Evolutionary conservation across 2,113 vertebrate species (phyloP).

Genomic region (Camelus bactrianus): DNA sequence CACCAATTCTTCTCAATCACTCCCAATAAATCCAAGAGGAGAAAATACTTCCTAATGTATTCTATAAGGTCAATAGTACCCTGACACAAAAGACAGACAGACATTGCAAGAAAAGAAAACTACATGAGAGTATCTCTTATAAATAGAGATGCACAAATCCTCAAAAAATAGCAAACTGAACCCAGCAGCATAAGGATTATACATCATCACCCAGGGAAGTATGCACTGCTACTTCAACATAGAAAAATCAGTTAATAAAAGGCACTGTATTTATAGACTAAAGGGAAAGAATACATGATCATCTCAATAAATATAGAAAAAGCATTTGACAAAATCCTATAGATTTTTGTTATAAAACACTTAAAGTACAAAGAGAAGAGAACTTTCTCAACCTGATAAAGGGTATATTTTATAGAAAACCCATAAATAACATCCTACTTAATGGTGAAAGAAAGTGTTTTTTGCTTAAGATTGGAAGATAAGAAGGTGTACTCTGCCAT

Average conservation of each 20-base stretch:
- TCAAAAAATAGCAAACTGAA: neutral
- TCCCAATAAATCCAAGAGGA: neutral
- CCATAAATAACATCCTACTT: too few relatives aligned
- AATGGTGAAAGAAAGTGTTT: neutral
- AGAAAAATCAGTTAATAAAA: neutral
- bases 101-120: neutral
- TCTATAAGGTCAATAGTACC: neutral
- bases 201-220: neutral
- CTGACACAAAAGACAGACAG: neutral
- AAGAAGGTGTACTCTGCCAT: neutral
- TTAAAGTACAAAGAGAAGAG: neutral
- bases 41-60: neutral
- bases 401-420: neutral
- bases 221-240: neutral
- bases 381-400: neutral
- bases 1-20: neutral
- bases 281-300: neutral
- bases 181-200: neutral
- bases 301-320: neutral
- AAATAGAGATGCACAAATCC: neutral
- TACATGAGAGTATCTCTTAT: neutral
- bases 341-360: neutral
- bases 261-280: neutral
- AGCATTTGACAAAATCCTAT: neutral
- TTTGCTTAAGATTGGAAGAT: neutral